Base-by-base conservation (phyloP, 2,888 invertebrate genomes). In the Brachypalpus laphriformis region DNA sequence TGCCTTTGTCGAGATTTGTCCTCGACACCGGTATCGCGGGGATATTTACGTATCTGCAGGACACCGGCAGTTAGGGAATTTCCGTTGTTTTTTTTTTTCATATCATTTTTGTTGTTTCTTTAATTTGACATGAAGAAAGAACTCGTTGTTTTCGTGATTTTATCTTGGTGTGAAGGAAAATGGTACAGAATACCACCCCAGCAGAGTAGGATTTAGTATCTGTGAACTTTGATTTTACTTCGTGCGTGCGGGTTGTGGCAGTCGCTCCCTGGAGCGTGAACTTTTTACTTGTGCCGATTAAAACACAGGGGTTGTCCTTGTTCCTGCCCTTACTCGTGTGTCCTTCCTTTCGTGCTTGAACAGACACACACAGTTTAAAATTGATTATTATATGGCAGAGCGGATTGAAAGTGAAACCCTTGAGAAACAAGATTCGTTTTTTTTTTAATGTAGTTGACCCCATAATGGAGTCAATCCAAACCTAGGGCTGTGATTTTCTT, bases 1-100 rank as follows among this genome's bases (percentile, higher is more conserved):
- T 86, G 86, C 82, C 82, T 86, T 86, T 86, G 82, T 74, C 71
- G 56, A 77, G 63, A 72, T 86, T 86, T 82, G 49, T 76, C 70
- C 63, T 72, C 54, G 42, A 25, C 54, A 75, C 66, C 51, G 49
- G 59, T 25, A 54, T 22, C 40, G 45, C 72, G 66, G 71, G 82
- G 75, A 59, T 81, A 71, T 85, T 76, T 71, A 75, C 57, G 71
- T 81, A 68, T 85, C 71, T 85, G 51, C 85, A 80, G 81, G 75
- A 81, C 85, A 85, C 65, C 65, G 75, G 70, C 70, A 85, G 70
- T 78, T 63, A 74, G 68, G 57, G 34, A 74, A 74, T 80, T 76
- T 81, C 66, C 54, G 71, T 42, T 74, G 63, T 78, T 40, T 80
- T 40, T 80, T 68, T 75, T 81, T 66, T 65, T 25, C 45, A 65